A percentile compares a stretch with the other conserved stretches of the same genome.
Conservation (phyloP, 2,888 invertebrate species). For the Hypomecis punctinalis region DNA sequence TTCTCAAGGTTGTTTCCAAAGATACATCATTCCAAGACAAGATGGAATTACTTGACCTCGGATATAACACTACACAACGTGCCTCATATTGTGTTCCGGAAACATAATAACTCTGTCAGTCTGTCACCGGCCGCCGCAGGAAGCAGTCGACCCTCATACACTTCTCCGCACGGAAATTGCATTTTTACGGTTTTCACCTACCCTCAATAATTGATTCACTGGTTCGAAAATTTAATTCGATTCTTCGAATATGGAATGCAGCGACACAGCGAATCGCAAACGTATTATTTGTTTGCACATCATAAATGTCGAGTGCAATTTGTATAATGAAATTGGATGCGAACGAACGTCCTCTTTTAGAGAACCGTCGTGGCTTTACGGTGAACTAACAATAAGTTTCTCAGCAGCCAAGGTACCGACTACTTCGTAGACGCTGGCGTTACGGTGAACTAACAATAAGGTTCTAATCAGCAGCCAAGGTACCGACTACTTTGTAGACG, state of each 20-base stretch:
- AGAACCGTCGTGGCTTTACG: too few species aligned
- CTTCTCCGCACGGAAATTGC: constrained; percentile 1
- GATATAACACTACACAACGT: neutral
- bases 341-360: too few species aligned
- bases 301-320: too few species aligned
- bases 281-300: too few species aligned
- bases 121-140: neutral
- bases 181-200: constrained; percentile 16
- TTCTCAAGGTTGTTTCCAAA: neutral
- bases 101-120: constrained; percentile 14
- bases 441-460: too few species aligned
- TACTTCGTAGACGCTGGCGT: too few species aligned
- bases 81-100: neutral
- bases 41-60: neutral
- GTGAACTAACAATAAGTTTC: too few species aligned
- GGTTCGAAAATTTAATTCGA: constrained; percentile 7
- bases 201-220: constrained; percentile 20
- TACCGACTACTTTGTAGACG: too few species aligned
- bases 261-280: too few species aligned
- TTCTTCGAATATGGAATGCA: neutral
- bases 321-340: too few species aligned
- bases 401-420: too few species aligned
- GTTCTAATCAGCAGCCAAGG: too few species aligned
- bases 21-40: neutral
- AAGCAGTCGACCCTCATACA: neutral